Percentiles rank a stretch among this genome's conserved stretches.
Conservation (phyloP, 2,888 invertebrate genomes). For the Andrena bicolor region DNA sequence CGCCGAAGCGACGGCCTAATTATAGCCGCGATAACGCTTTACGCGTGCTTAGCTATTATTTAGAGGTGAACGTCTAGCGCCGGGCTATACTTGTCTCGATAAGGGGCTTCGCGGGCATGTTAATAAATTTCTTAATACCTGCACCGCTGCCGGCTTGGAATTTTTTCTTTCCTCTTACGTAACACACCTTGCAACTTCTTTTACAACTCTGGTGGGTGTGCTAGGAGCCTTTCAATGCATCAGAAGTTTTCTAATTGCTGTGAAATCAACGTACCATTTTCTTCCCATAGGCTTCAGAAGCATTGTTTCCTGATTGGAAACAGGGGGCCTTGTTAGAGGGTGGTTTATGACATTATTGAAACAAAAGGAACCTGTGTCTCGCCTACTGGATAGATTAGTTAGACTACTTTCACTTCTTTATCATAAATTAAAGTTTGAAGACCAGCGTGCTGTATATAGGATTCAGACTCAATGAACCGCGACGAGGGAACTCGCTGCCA, state of each 20-base stretch:
- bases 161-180: not conserved
- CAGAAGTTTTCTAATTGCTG: not conserved
- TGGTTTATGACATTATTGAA: too few relatives aligned
- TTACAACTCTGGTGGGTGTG: not conserved
- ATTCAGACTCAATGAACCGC: too few relatives aligned
- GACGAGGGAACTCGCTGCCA: too few relatives aligned
- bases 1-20: conserved; percentile 77
- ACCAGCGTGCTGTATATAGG: too few relatives aligned
- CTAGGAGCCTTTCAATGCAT: not conserved
- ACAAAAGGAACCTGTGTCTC: too few relatives aligned
- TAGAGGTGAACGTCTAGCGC: conserved; percentile 71
- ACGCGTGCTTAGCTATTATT: conserved; percentile 75
- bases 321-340: too few relatives aligned
- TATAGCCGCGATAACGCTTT: conserved; percentile 78
- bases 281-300: too few relatives aligned
- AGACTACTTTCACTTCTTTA: too few relatives aligned
- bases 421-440: too few relatives aligned
- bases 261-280: not conserved
- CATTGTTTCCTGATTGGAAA: too few relatives aligned
- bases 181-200: not conserved
- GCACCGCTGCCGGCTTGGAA: conserved; percentile 29
- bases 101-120: conserved; percentile 42
- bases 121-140: conserved; percentile 61
- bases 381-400: too few relatives aligned
- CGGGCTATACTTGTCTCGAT: conserved; percentile 68